Conservation (phyloP, 2,797 vertebrate species). For the Sebastes kiyomatsui region DNA sequence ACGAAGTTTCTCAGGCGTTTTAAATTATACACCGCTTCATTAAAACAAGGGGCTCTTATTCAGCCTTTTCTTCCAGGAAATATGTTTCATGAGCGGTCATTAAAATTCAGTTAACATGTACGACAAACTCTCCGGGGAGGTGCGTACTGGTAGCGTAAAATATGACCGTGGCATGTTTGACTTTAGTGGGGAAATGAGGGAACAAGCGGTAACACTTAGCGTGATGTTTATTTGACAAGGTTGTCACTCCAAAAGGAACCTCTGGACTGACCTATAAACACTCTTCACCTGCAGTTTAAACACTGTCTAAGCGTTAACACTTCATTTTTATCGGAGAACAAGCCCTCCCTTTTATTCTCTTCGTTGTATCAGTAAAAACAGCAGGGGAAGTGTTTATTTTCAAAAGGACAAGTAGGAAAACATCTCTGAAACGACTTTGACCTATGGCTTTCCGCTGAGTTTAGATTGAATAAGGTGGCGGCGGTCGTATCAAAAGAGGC, state of each 20-base stretch:
- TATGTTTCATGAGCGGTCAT: conserved; percentile 39
- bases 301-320: conserved; percentile 38
- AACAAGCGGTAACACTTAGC: conserved; percentile 54
- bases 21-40: conserved; percentile 50
- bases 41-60: conserved; percentile 41
- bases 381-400: conserved; percentile 58
- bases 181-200: conserved; percentile 47
- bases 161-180: conserved; percentile 45
- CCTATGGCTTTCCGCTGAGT: conserved; percentile 36
- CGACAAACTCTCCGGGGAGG: conserved; percentile 36
- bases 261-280: conserved; percentile 55
- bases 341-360: conserved; percentile 27
- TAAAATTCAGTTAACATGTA: conserved; percentile 48
- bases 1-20: conserved; percentile 29
- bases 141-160: conserved; percentile 26
- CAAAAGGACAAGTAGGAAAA: conserved; percentile 40
- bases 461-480: conserved; percentile 54
- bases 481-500: conserved; percentile 29
- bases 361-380: conserved; percentile 7
- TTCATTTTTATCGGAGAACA: conserved; percentile 44
- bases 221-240: conserved; percentile 73
- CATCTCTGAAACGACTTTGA: conserved; percentile 41
- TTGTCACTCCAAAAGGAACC: conserved; percentile 57
- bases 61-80: conserved; percentile 36
- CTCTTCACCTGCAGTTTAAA: conserved; percentile 60